Base-by-base conservation (phyloP, 2,888 invertebrate genomes). In the Apotomis turbidana region DNA sequence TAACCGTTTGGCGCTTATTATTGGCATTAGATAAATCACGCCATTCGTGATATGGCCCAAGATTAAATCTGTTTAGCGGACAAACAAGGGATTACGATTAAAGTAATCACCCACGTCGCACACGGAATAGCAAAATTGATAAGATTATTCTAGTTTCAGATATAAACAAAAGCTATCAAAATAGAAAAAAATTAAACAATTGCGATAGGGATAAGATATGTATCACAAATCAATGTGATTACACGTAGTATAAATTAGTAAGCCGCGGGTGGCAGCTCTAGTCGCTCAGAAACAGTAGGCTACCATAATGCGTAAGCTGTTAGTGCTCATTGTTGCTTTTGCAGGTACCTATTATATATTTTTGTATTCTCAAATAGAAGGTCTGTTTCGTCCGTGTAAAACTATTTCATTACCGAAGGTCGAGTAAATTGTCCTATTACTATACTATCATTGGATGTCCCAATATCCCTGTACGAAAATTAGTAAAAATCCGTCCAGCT, bases 121-220 rank as follows among this genome's bases (percentile, higher is more conserved):
- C 44, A 68, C 68, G 44, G 59, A 52, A 57, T 54, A 66, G 44
- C 41, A 68, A 49, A 51, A 38, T 27, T 10, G 59, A 68, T 68
- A 12, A 60, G 52, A 9, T 9, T 49, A 49, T 49, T 49, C 49
- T 41, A n/a, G n/a, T 58, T 58, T 38, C 6, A 12, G 58, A 38
- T 38, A n/a, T n/a, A 36, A 13, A 5, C 3, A 38, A 12, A 38
- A 12, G n/a, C n/a, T n/a, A n/a, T n/a, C n/a, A n/a, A n/a, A 38
- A 57, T 12, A 57, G 10, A 5, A 13, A 59, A 59, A 6, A 27
- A 27, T 2, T 6, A 41, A 9, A 6, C 1, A 5, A 63, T 38
- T 13, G 8, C 13, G 3, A 27, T 27, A 0, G 15, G 44, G 64
- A 70, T 66, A 70, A 70, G 70, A 70, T 66, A 52, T 0, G 3